These are phyloP conservation scores for Pissodes strobi DNA, from an alignment of 1,140 invertebrate species.

Conservation along the genomic window DNA sequence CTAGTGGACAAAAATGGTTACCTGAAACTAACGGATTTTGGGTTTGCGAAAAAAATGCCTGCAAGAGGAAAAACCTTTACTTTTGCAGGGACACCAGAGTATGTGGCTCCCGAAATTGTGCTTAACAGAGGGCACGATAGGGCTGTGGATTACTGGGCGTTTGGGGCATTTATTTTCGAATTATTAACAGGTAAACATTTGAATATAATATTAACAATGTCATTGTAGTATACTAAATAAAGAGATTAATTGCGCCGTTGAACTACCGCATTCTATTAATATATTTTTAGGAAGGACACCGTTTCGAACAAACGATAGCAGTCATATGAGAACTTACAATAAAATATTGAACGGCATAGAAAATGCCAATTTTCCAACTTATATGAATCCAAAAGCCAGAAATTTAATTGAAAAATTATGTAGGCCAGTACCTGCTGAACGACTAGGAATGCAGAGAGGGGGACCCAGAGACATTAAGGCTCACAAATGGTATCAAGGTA, in stretches of 20 bases:
- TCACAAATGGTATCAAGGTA: constrained; percentile 72
- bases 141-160: constrained; percentile 93
- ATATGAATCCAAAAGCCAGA: constrained; percentile 77
- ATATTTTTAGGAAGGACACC: constrained; percentile 72
- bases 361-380: constrained; percentile 80
- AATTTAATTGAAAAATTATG: constrained; percentile 87
- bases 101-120: constrained; percentile 93
- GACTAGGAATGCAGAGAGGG: constrained; percentile 89
- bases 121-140: constrained; percentile 90
- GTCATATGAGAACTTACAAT: constrained; percentile 97
- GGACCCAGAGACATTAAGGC: constrained; percentile 91
- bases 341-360: constrained; percentile 92
- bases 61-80: constrained; percentile 89
- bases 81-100: constrained; percentile 95
- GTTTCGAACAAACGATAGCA: constrained; percentile 79
- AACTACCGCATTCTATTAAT: no score
- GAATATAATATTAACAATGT: no score
- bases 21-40: constrained; percentile 96
- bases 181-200: constrained; percentile 82
- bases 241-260: no score
- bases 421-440: constrained; percentile 84
- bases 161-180: constrained; percentile 92
- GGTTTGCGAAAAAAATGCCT: constrained; percentile 89
- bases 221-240: no score
- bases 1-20: constrained; percentile 86